Evolutionary conservation across 2,888 invertebrate genomes (phyloP).

Genomic region (Deladenus siricidicola): DNA sequence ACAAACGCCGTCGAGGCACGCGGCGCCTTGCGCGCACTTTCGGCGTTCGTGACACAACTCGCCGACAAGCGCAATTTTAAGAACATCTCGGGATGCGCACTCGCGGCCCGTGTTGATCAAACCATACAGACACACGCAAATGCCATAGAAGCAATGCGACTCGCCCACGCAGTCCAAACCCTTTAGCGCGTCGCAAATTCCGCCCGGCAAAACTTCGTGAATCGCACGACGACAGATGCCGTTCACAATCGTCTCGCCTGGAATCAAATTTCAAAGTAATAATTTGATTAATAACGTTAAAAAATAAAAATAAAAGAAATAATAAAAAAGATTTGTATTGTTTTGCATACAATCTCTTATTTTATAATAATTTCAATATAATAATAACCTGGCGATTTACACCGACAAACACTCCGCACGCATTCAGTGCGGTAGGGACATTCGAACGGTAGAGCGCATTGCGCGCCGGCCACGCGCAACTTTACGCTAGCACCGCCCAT

Average conservation of each 20-base stretch:
- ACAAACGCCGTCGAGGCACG: slow-evolving; percentile 37
- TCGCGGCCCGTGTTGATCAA: slow-evolving; percentile 39
- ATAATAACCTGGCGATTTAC: no score
- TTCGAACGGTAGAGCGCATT: slow-evolving; percentile 36
- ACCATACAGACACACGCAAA: slow-evolving; percentile 40
- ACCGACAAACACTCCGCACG: slow-evolving; percentile 46
- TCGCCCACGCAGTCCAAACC: slow-evolving; percentile 45
- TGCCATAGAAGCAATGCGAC: slow-evolving; percentile 31
- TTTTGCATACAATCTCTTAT: no score
- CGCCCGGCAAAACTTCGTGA: slow-evolving; percentile 35
- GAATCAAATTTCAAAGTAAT: no score
- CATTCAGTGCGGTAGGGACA: slow-evolving; percentile 48
- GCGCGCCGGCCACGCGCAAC: slow-evolving; percentile 31
- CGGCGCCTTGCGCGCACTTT: slow-evolving; percentile 34
- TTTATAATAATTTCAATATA: no score
- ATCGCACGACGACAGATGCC: slow-evolving; percentile 32
- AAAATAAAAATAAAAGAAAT: no score
- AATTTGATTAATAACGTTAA: no score
- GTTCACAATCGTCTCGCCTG: slow-evolving; percentile 46
- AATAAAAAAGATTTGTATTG: no score
- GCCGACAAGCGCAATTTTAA: slow-evolving; percentile 35
- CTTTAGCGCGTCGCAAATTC: slow-evolving; percentile 39
- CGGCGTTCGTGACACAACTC: slow-evolving; percentile 35
- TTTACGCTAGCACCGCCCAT: slow-evolving; percentile 2
- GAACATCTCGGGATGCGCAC: slow-evolving; percentile 33